Evolutionary conservation across 2,797 vertebrate genomes (phyloP), one percentile per base, ranked within the genome.

Genomic region (Margarornis squamiger): DNA sequence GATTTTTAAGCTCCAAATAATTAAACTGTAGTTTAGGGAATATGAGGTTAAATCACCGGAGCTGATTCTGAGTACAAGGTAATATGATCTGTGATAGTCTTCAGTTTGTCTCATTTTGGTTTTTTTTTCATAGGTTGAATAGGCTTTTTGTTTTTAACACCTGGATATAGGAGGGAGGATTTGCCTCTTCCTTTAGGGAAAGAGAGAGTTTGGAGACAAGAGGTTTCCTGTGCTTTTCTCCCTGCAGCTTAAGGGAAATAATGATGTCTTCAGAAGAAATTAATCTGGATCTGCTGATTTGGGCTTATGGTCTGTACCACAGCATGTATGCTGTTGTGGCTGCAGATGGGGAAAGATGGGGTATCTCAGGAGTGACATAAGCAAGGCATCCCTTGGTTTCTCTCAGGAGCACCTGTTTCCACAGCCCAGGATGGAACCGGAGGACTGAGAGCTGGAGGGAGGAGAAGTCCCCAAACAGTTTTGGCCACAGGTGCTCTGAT

Each of bases 381-480:
- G 45, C 62, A 75, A 49, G 38, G 26, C 46, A 76, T 38, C 55
- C 27, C 24, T 39, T 22, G 15, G 23, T 39, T 61, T 16, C 24
- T 46, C 43, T 71, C 51, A 34, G 20, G 58, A 87, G 38, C 32
- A 15, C 17, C 59, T 54, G 0, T 55, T 85, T 73, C 46, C 7
- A 7, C n/a, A 79, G 34, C 29, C 2, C 1, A 32, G 34, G 10
- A 59, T 15, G 24, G 51, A 72, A 10, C 0, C 0, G 12, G 22
- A 61, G 8, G 10, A 24, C 21, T 39, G 55, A 73, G 10, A 12
- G 10, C 29, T 58, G 26, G 8, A 20, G 32, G 21, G 7, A 32
- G 45, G 7, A 32, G 49, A 71, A 39, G 7, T 54, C 14, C 7
- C 15, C 30, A 39, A 1, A 46, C 11, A 59, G 5, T 67, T 94